phyloP scores from a whole-genome alignment of 2,888 invertebrate genomes.

The Thymelicus lineola region DNA sequence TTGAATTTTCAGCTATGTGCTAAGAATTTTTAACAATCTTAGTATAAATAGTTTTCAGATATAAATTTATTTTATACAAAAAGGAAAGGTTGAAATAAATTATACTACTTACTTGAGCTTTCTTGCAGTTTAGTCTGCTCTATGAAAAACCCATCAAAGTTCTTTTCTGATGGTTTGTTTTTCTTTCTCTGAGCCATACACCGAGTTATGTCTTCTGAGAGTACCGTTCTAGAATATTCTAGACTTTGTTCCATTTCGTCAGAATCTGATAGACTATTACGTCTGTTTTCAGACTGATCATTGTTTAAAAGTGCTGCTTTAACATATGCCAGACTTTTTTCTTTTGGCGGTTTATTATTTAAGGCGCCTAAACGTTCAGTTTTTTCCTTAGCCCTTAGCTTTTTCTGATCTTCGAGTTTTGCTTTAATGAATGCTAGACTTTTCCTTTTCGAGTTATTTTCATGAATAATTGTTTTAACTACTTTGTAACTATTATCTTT shows the following conservation, averaged over 20 bases:
- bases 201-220: slow-evolving; percentile 40
- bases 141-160: slow-evolving; percentile 43
- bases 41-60: too few species aligned
- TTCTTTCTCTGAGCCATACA: slow-evolving; percentile 6
- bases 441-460: neutral
- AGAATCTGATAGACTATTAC: neutral
- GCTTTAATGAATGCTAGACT: neutral
- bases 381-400: neutral
- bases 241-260: neutral
- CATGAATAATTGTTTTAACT: too few species aligned
- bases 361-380: neutral
- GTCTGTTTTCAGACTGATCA: neutral
- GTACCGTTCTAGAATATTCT: slow-evolving; percentile 40
- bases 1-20: too few species aligned
- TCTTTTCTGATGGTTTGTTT: slow-evolving; percentile 24
- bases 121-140: slow-evolving; percentile 27
- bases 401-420: neutral
- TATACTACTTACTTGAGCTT: slow-evolving; percentile 6
- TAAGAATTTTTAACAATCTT: too few species aligned
- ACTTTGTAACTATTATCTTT: too few species aligned
- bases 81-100: neutral
- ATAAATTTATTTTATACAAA: too few species aligned
- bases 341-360: neutral
- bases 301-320: neutral
- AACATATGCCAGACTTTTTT: neutral